Conservation (phyloP, 2,113 vertebrate species). For the Serinus canaria region DNA sequence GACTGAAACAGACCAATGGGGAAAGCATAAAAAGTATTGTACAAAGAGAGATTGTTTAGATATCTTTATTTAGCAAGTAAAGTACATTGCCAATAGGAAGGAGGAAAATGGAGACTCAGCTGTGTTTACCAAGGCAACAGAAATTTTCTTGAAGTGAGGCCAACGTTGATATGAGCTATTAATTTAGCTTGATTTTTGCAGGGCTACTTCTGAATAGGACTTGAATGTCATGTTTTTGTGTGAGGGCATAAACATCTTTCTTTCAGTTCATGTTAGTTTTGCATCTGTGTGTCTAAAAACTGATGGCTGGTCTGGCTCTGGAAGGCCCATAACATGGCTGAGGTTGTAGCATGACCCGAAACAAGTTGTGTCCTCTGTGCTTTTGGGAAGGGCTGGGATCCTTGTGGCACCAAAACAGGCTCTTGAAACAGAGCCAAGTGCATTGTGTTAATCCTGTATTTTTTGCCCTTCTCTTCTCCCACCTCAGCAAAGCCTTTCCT, state of each 20-base stretch:
- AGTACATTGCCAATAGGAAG: slow-evolving; percentile 34
- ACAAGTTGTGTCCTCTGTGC: fast-evolving
- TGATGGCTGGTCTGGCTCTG: neutral
- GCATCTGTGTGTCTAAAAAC: neutral
- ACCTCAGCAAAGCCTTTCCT: neutral
- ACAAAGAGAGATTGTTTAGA: slow-evolving; percentile 44
- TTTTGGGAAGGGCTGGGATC: neutral
- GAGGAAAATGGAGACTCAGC: slow-evolving; percentile 38
- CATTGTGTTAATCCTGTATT: neutral
- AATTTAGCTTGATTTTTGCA: slow-evolving; percentile 23
- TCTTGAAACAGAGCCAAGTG: neutral
- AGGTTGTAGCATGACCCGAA: neutral
- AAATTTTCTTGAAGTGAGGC: slow-evolving; percentile 47
- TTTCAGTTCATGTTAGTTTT: neutral
- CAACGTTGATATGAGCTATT: slow-evolving; percentile 36
- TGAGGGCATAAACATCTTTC: neutral
- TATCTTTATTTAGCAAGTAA: slow-evolving; percentile 53
- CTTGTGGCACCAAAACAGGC: neutral
- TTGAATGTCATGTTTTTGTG: neutral
- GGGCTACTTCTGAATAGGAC: neutral
- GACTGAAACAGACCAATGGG: neutral
- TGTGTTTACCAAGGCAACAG: slow-evolving; percentile 61
- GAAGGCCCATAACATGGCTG: neutral
- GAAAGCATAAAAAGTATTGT: slow-evolving; percentile 17
- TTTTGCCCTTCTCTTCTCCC: neutral